phyloP scores from a whole-genome alignment of 1,140 invertebrate genomes.

The Octopus sinensis region DNA sequence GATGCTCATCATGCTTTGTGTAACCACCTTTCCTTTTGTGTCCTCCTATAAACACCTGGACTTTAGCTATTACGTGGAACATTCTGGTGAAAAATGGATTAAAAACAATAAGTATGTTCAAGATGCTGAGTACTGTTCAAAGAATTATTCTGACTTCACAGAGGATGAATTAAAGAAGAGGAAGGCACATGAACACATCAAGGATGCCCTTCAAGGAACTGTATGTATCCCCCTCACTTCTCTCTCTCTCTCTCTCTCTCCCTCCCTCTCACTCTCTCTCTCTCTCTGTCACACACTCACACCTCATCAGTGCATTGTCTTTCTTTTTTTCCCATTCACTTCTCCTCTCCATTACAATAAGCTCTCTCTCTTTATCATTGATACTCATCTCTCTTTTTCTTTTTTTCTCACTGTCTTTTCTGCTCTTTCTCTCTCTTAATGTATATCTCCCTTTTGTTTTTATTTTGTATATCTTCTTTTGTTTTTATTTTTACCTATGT shows the following conservation, averaged over 20 bases:
- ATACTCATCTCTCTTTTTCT: constrained; percentile 4
- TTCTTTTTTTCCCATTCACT: neutral
- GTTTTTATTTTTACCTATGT: neutral
- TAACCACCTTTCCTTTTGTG: constrained; percentile 32
- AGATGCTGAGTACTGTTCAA: constrained; percentile 29
- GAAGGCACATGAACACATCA: constrained; percentile 20
- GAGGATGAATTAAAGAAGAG: constrained; percentile 13
- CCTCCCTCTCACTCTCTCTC: neutral
- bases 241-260: neutral
- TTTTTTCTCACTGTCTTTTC: constrained; percentile 5
- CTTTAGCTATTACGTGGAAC: neutral
- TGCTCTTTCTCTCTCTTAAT: constrained; percentile 4
- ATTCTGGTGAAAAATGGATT: neutral
- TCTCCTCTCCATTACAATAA: neutral
- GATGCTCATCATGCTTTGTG: constrained; percentile 36
- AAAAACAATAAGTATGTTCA: neutral
- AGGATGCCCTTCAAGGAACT: constrained; percentile 43
- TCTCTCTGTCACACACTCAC: neutral
- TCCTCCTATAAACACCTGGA: neutral
- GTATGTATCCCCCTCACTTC: constrained; percentile 28
- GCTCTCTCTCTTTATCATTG: neutral
- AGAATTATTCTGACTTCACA: constrained; percentile 26
- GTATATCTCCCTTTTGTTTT: constrained; percentile 7
- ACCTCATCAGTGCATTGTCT: too few relatives aligned
- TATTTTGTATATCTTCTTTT: neutral